Evolutionary conservation across 2,888 invertebrate species (phyloP), one percentile per base, ranked within the genome.

Genomic region (Pachycephus smyrnensis): DNA sequence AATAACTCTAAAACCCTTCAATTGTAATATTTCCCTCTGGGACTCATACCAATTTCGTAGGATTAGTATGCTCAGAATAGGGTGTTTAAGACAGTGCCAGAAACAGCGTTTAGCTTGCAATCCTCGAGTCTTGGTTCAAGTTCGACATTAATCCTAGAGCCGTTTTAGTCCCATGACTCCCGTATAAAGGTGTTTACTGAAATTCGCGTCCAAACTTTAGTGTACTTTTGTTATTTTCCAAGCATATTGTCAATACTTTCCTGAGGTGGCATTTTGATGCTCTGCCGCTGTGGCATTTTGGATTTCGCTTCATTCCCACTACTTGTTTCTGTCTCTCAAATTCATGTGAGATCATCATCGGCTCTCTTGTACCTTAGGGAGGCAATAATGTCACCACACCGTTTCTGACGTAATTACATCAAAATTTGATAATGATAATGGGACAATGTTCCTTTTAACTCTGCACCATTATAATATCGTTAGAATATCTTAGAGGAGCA

Each of bases 141-240:
- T 30, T 11, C 30, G 30, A 30, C 71, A 35, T 3, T 71, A 30
- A 71, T 9, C 2, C 12, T 33, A 55, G 71, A 12, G 11, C 71
- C 30, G 11, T 71, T 30, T 3, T 3, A 71, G 71, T 23, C 30
- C 15, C 30, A 3, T 4, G 55, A 55, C 15, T 23, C 31, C 74
- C 11, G 15, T 3, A 11, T 36, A 74, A 32, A 36, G 23, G 33
- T 11, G 9, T 36, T 32, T 12, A 12, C 36, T 71, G 33, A 40
- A 75, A 75, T 75, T 78, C 73, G n/a, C 68, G 33, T 23, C 35
- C 55, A 23, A 68, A 68, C 33, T 73, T 35, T 30, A 76, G 78
- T 73, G 68, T 68, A 76, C 78, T 78, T 78, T 15, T 76, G 78
- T 78, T 75, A 78, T 76, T 78, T 76, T 78, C 76, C 76, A 33